Base-by-base conservation (phyloP, 1,140 invertebrate species). In the Steinernema feltiae region DNA sequence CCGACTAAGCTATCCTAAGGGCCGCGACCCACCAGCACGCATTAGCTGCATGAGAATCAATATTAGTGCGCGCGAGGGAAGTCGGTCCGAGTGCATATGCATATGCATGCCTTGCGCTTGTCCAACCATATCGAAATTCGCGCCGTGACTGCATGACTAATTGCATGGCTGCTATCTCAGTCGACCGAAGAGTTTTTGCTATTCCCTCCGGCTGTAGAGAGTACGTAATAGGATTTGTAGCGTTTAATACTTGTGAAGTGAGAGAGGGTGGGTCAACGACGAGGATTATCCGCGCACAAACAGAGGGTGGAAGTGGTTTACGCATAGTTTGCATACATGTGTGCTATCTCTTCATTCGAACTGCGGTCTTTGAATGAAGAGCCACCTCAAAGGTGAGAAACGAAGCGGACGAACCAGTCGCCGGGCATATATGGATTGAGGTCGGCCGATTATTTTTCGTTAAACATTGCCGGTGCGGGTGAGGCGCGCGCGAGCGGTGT, bases 71-170 rank as follows among this genome's bases (percentile, higher is more conserved):
- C 53, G 53, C 7, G 53, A 63, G 15, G 15, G 53, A 27, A 21
- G 24, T 7, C 35, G 35, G 7, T 18, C 35, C 18, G 35, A 41
- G 18, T 41, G 35, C 35, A 18, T 41, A 18, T 41, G 7, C 53
- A 21, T 27, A 63, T 63, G 53, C 53, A 63, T 63, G 53, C 53
- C 53, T 63, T 63, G 53, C 53, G 53, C 53, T 63, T 63, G 53
- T 63, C 53, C 53, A 63, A 63, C 53, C 53, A 63, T 63, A 27
- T 63, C 53, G 53, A 63, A 63, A 63, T 63, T 63, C 53, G 24
- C 53, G 53, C 53, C 53, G 53, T 63, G 53, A 63, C 53, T 63
- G 53, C 53, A 63, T 63, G 53, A 63, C 53, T 63, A 63, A 63
- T 63, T 63, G 24, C 53, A 3, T 3, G 3, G 53, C 7, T 7